Evolutionary conservation across 2,797 vertebrate genomes (phyloP).

Genomic region (Myotis myotis): DNA sequence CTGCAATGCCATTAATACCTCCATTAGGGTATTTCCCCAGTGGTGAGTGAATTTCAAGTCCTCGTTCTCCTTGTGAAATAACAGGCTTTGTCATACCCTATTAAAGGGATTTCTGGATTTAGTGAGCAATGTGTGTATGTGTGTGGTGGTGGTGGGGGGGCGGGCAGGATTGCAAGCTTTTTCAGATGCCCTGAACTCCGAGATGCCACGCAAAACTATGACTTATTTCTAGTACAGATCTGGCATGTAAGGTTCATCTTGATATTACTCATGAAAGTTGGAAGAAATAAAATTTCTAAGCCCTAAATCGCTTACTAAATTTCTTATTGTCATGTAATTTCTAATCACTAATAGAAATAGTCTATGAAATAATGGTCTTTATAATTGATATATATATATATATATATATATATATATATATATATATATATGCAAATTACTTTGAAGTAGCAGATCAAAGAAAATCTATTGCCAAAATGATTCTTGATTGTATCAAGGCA

Average conservation of each 20-base stretch:
- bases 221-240: background rate
- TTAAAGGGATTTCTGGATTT: conserved; percentile 23
- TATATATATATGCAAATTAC: background rate
- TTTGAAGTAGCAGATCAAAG: conserved; percentile 41
- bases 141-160: too few relatives aligned
- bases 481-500: background rate
- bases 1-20: background rate
- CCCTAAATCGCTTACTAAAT: background rate
- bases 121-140: background rate
- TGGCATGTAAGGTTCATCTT: background rate
- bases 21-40: background rate
- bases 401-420: background rate
- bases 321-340: conserved; percentile 33
- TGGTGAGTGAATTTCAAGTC: background rate
- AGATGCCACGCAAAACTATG: background rate
- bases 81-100: background rate
- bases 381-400: background rate
- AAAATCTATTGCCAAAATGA: background rate
- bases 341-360: background rate
- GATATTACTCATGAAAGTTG: background rate
- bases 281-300: background rate
- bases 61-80: conserved; percentile 3
- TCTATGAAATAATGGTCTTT: conserved; percentile 16
- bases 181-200: background rate
- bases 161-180: background rate